These are phyloP conservation scores for Styela clava DNA, from an alignment of 23 tunicate genomes.

Conservation along the genomic window DNA sequence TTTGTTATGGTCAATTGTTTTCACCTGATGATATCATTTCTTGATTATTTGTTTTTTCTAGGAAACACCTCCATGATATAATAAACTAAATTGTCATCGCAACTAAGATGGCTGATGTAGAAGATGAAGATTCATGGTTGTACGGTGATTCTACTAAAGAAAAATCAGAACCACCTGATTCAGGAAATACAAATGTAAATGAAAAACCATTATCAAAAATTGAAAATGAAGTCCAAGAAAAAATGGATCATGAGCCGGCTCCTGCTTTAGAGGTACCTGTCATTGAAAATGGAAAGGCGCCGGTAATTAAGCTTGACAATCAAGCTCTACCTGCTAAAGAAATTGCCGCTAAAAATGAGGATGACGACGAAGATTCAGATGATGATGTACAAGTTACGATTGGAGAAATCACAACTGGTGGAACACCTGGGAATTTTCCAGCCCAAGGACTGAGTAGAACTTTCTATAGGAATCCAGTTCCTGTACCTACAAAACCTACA, in stretches of 20 bases:
- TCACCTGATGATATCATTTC: too few relatives aligned
- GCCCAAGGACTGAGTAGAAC: slow-evolving; percentile 32
- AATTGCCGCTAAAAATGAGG: slow-evolving; percentile 13
- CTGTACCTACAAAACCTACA: slow-evolving; percentile 64
- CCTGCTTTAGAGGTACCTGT: not conserved
- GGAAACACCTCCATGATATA: too few relatives aligned
- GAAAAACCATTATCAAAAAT: not conserved
- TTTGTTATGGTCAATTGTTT: too few relatives aligned
- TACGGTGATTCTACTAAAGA: slow-evolving; percentile 47
- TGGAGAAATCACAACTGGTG: slow-evolving; percentile 72
- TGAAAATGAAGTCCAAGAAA: slow-evolving; percentile 3
- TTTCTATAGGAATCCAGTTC: slow-evolving; percentile 81
- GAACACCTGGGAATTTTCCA: slow-evolving; percentile 7
- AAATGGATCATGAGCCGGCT: not conserved
- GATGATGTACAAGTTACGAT: slow-evolving; percentile 93
- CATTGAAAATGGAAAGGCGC: slow-evolving; percentile 13
- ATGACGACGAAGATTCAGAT: slow-evolving; percentile 70
- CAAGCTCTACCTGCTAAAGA: not conserved
- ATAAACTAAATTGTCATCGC: too few relatives aligned
- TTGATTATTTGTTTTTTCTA: too few relatives aligned
- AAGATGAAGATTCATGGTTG: slow-evolving; percentile 76
- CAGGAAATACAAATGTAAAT: not conserved
- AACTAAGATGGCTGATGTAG: slow-evolving; percentile 51
- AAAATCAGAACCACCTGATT: not conserved
- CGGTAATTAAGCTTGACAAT: not conserved